These are phyloP conservation scores for Actenoides lindsayi DNA, from an alignment of 2,113 vertebrate genomes.

Conservation along the genomic window DNA sequence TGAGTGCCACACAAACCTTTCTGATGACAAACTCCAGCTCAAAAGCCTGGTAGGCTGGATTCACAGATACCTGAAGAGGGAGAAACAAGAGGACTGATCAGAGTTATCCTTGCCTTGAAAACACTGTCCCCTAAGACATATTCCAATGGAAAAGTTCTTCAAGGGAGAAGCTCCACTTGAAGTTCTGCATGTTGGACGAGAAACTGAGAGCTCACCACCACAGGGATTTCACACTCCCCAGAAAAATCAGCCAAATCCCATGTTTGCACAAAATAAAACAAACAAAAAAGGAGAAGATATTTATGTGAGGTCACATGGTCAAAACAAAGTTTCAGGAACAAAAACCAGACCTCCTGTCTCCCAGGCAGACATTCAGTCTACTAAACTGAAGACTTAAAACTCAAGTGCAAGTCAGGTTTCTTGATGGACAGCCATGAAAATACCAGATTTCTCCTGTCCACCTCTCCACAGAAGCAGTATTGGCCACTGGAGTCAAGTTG, in stretches of 20 bases:
- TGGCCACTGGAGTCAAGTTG: background rate
- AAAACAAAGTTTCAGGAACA: background rate
- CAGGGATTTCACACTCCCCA: background rate
- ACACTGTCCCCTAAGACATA: background rate
- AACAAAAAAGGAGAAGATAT: background rate
- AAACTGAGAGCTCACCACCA: background rate
- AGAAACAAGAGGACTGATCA: background rate
- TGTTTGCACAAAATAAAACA: background rate
- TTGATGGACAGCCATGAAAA: background rate
- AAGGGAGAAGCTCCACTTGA: background rate
- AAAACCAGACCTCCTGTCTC: background rate
- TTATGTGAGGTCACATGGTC: background rate
- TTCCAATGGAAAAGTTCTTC: background rate
- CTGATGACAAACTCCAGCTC: conserved; percentile 85
- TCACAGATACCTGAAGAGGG: conserved; percentile 85
- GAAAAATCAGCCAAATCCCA: background rate
- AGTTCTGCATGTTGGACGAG: too few relatives aligned
- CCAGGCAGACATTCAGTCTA: background rate
- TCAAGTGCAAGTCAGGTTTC: background rate
- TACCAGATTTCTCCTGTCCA: background rate
- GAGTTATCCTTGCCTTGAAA: background rate
- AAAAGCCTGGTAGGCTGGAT: conserved; percentile 88
- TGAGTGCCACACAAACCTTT: conserved; percentile 75
- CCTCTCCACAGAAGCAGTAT: background rate
- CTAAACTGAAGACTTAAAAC: background rate